Conservation (phyloP, 1,140 invertebrate species). For the Papilio xuthus region DNA sequence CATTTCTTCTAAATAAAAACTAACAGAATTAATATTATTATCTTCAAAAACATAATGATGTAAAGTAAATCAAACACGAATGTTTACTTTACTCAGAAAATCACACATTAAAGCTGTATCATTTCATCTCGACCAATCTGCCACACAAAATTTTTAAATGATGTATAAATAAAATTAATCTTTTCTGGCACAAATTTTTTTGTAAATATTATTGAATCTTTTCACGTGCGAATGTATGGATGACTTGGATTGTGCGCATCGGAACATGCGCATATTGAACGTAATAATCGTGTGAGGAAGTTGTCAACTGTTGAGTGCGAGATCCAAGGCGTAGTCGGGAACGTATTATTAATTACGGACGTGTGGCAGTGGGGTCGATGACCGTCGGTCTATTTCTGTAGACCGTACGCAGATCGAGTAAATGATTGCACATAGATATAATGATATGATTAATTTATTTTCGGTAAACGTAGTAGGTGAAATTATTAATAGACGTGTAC, state of each 20-base stretch:
- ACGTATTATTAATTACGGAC: conserved; percentile 63
- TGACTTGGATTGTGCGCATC: conserved; percentile 6
- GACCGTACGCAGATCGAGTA: conserved; percentile 48
- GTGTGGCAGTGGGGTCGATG: conserved; percentile 58
- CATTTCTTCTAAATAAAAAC: too few relatives aligned
- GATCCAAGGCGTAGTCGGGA: conserved; percentile 42
- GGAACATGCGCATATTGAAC: not conserved
- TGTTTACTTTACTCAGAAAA: conserved; percentile 7
- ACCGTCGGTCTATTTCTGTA: conserved; percentile 63
- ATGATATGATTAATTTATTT: conserved; percentile 32
- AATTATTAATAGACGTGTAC: not conserved
- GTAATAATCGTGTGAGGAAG: conserved; percentile 10
- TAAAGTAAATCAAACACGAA: not conserved
- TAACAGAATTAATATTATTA: not conserved
- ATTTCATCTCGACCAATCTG: conserved; percentile 29
- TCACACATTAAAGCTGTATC: conserved; percentile 10
- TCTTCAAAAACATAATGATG: conserved; percentile 3
- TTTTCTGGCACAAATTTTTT: conserved; percentile 18
- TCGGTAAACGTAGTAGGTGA: conserved; percentile 11
- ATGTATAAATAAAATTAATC: conserved; percentile 33
- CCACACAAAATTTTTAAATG: conserved; percentile 22
- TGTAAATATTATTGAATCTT: conserved; percentile 28
- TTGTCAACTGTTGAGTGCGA: conserved; percentile 15
- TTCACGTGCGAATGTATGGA: conserved; percentile 19
- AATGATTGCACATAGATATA: conserved; percentile 43